These are phyloP conservation scores for Melospiza melodia DNA, from an alignment of 2,113 vertebrate species.

Conservation along the genomic window DNA sequence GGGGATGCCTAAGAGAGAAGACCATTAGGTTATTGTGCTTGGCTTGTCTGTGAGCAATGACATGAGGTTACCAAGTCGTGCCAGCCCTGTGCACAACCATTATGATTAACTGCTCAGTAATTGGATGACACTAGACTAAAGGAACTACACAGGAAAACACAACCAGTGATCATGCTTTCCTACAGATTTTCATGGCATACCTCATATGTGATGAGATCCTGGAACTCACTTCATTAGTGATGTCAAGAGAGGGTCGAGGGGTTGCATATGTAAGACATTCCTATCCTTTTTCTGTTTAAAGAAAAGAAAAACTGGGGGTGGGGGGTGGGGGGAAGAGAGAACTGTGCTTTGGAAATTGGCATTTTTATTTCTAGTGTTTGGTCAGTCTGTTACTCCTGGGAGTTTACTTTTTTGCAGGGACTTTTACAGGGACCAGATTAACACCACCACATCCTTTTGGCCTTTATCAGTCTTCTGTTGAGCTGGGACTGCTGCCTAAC, in stretches of 20 bases:
- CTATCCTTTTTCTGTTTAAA: background rate
- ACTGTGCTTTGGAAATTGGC: background rate
- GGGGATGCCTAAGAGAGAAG: background rate
- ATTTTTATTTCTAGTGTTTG: background rate
- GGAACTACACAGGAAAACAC: background rate
- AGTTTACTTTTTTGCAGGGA: background rate
- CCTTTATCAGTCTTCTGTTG: background rate
- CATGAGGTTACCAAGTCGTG: background rate
- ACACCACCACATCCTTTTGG: background rate
- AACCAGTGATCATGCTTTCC: background rate
- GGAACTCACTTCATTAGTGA: background rate
- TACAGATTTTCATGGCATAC: background rate
- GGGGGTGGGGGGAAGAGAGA: background rate
- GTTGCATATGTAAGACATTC: background rate
- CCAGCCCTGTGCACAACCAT: background rate
- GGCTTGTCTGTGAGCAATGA: background rate
- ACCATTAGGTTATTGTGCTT: background rate
- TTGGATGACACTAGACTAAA: background rate
- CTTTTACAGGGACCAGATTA: background rate
- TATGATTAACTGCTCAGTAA: background rate
- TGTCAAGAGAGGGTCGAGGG: background rate
- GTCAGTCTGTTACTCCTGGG: background rate
- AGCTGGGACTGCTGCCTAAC: background rate
- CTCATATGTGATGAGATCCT: background rate
- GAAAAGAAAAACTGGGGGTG: background rate